Evolutionary conservation across 2,113 vertebrate genomes (phyloP).

Genomic region (Parotia lawesii): DNA sequence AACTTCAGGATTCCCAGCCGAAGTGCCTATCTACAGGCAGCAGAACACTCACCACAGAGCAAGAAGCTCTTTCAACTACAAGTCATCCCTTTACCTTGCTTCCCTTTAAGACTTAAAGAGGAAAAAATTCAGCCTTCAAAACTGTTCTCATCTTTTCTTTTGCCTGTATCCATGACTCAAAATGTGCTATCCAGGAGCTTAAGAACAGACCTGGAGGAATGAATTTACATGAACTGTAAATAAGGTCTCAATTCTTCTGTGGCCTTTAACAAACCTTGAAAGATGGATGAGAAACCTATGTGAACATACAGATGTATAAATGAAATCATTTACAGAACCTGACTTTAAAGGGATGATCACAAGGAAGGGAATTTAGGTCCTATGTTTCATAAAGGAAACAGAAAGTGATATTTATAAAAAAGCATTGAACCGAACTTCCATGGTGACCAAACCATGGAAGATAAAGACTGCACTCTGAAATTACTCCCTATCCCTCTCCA

Average conservation of each 20-base stretch:
- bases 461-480: not conserved
- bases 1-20: not conserved
- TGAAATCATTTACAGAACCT: not conserved
- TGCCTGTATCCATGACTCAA: not conserved
- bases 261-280: not conserved
- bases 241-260: not conserved
- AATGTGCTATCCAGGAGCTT: not conserved
- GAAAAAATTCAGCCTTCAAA: not conserved
- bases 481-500: not conserved
- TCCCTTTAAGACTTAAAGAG: not conserved
- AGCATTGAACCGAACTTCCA: not conserved
- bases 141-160: not conserved
- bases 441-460: not conserved
- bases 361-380: not conserved
- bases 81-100: not conserved
- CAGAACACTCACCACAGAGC: not conserved
- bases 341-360: not conserved
- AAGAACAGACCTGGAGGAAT: not conserved
- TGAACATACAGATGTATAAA: not conserved
- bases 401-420: not conserved
- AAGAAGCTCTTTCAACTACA: not conserved
- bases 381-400: not conserved
- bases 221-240: not conserved
- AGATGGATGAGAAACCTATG: not conserved
- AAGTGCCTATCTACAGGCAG: not conserved